phyloP scores from a whole-genome alignment of 1,140 invertebrate species.

The Sitobion miscanthi region DNA sequence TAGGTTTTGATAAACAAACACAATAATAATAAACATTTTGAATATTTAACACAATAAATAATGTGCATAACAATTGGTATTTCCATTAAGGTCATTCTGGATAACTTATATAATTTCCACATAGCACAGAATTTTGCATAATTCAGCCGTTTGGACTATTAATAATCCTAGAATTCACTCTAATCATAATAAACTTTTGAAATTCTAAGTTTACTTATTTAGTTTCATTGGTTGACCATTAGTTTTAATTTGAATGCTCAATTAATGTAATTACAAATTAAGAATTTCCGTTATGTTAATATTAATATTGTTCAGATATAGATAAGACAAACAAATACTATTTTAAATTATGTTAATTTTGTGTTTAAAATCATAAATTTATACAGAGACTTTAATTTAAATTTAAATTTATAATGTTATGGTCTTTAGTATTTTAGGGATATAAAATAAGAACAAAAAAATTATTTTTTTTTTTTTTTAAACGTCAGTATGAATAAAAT shows the following conservation, averaged over 20 bases:
- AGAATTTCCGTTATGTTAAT: background rate
- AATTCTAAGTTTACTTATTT: background rate
- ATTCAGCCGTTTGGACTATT: background rate
- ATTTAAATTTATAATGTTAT: background rate
- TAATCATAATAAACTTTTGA: background rate
- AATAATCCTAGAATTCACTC: background rate
- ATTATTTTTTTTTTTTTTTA: background rate
- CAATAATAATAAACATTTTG: constrained; percentile 35
- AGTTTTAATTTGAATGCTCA: background rate
- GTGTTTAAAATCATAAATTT: background rate
- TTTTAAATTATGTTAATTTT: constrained; percentile 20
- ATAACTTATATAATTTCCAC: constrained; percentile 32
- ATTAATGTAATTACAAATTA: background rate
- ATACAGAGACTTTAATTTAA: background rate
- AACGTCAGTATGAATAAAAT: background rate
- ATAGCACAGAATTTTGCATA: background rate
- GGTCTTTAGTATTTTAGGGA: background rate
- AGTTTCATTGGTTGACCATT: background rate
- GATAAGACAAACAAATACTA: constrained; percentile 11
- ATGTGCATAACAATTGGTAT: constrained; percentile 17
- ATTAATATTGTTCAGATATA: background rate
- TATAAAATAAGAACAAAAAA: background rate
- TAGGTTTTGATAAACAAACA: constrained; percentile 16
- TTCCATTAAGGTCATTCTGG: constrained; percentile 15
- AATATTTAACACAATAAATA: constrained; percentile 34